Conservation (phyloP, 2,797 vertebrate genomes). For the Carduelis carduelis region DNA sequence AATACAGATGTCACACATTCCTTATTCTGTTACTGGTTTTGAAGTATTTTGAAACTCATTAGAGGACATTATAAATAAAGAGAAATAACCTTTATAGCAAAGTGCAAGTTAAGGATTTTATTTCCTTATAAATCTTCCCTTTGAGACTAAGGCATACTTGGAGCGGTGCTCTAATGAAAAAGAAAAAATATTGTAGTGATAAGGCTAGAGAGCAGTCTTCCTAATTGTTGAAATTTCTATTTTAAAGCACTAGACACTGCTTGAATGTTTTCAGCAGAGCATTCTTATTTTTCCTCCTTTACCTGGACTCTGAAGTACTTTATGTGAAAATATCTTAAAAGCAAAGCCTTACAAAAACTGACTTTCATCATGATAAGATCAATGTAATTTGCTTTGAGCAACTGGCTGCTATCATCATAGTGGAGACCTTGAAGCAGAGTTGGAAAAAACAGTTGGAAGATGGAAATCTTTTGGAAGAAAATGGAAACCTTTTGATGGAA, state of each 20-base stretch:
- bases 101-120: not conserved
- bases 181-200: not conserved
- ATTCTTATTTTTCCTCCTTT: not conserved
- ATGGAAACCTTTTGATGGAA: not conserved
- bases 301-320: not conserved
- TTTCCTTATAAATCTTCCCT: not conserved
- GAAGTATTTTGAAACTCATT: not conserved
- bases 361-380: not conserved
- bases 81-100: not conserved
- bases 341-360: not conserved
- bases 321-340: not conserved
- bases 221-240: not conserved
- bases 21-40: not conserved
- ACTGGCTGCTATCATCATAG: not conserved
- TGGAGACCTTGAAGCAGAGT: not conserved
- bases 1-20: not conserved
- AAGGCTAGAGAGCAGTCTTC: not conserved
- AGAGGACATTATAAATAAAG: not conserved
- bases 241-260: not conserved
- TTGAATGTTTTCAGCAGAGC: not conserved
- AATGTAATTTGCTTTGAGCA: not conserved
- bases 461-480: not conserved
- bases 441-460: not conserved
- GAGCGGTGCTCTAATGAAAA: not conserved
- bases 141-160: not conserved